Base-by-base conservation (phyloP, 1,140 invertebrate genomes). In the Mya arenaria region DNA sequence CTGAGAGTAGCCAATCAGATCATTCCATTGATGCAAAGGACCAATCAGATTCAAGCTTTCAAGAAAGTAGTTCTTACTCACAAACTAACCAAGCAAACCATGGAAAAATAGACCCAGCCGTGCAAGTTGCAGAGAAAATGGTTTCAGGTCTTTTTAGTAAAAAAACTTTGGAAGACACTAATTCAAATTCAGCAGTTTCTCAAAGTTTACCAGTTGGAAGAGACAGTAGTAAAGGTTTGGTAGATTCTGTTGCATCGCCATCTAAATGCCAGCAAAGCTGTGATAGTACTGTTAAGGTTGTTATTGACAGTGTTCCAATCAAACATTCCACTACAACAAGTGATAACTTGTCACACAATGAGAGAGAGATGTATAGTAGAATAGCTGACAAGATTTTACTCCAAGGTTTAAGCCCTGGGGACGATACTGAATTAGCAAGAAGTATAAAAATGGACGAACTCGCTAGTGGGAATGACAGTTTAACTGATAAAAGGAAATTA, bases 21-120 rank as follows among this genome's bases (percentile, higher is more conserved):
- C 79, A 82, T 82, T 82, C 79, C 79, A 82, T 55, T 36, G 60
- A 73, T 48, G 2, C 30, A 30, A 73, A 66, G 79, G 79, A 82
- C 69, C 58, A 82, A 74, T 66, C 69, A 65, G 79, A 82, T n/a
- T 36, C 23, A 34, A 62, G 30, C 19, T 34, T 8, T 10, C 17
- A 28, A 48, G 68, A 69, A 44, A 78, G n/a, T 28, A 78, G 32
- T 41, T 62, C 19, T 37, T 39, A 71, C 37, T 81, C 56, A 36
- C 13, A 39, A 23, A 66, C 5, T 25, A 39, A 52, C 44, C 56
- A 25, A 32, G 36, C 66, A 78, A 65, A 36, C 36, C 39, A 48
- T 71, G 37, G 25, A 72, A 34, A 36, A 32, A 25, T 34, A 19
- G 68, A 71, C 55, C 37, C 71, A 41, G 72, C 72, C 41, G 23